Percentiles rank a stretch among this genome's conserved stretches.
phyloP scores from a whole-genome alignment of 2,888 invertebrate species.

The Norana najaformis region DNA sequence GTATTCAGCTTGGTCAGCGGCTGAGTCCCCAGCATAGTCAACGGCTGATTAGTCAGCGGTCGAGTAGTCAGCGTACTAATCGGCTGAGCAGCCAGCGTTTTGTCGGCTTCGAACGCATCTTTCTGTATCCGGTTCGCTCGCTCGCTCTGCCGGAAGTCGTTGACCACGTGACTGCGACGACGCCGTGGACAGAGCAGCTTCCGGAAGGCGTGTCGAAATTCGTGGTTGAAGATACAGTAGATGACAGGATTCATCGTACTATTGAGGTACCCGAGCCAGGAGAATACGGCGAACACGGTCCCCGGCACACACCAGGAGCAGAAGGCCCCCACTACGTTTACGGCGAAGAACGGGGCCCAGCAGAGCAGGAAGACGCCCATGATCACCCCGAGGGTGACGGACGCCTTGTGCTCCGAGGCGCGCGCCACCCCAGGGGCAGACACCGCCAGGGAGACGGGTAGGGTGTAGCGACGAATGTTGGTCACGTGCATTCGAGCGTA shows the following conservation, averaged over 20 bases:
- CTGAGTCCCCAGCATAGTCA: neutral
- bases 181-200: slow-evolving; percentile 18
- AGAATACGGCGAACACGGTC: slow-evolving; percentile 76
- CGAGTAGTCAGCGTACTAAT: neutral
- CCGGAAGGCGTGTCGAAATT: slow-evolving; percentile 90
- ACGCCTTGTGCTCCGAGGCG: neutral
- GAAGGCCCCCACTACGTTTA: neutral
- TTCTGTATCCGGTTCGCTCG: neutral
- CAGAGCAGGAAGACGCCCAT: slow-evolving; percentile 13
- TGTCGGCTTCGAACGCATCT: neutral
- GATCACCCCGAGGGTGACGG: neutral
- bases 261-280: slow-evolving; percentile 98
- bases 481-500: slow-evolving; percentile 97
- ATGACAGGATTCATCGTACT: slow-evolving; percentile 94
- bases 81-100: neutral
- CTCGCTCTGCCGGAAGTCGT: neutral
- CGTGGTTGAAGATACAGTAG: slow-evolving; percentile 97
- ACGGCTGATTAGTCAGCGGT: neutral
- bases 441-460: neutral
- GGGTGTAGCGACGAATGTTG: slow-evolving; percentile 69
- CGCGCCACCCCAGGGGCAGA: neutral
- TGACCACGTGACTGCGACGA: neutral
- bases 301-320: neutral
- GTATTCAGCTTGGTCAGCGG: neutral
- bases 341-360: neutral